Percentiles rank a stretch among this genome's conserved stretches.
phyloP scores from a whole-genome alignment of 2,888 invertebrate genomes.

The Listrodromus nycthemerus region DNA sequence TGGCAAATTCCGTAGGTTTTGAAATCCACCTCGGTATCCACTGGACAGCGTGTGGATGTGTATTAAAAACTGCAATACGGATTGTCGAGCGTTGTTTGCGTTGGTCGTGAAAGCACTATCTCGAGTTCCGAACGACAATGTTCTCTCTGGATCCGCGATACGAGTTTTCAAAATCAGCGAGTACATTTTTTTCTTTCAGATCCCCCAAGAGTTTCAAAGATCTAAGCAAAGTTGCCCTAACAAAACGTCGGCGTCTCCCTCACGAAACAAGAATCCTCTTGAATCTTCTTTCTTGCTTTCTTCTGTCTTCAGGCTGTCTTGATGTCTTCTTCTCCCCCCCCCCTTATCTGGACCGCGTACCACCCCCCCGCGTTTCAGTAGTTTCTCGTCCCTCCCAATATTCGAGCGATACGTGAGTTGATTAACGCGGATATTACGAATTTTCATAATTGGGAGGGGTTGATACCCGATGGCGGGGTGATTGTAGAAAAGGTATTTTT shows the following conservation, averaged over 20 bases:
- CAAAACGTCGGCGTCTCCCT: conserved; percentile 57
- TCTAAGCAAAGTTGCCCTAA: conserved; percentile 67
- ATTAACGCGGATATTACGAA: conserved; percentile 6
- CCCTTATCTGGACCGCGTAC: conserved; percentile 62
- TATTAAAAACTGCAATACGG: conserved; percentile 35
- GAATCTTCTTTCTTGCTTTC: conserved; percentile 84
- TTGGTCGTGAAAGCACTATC: conserved; percentile 41
- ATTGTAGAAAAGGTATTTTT: neutral
- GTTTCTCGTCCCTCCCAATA: conserved; percentile 50
- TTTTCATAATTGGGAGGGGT: neutral
- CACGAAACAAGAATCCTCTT: conserved; percentile 77
- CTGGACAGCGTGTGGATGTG: conserved; percentile 22
- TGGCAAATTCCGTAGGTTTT: conserved; percentile 35
- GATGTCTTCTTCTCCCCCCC: conserved; percentile 83
- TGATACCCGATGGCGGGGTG: neutral
- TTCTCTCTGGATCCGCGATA: conserved; percentile 26
- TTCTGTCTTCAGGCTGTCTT: conserved; percentile 84
- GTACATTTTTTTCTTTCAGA: conserved; percentile 27
- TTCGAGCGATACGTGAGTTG: neutral
- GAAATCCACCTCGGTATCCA: conserved; percentile 43
- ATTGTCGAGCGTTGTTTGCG: conserved; percentile 30
- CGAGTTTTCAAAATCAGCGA: conserved; percentile 44
- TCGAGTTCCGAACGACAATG: conserved; percentile 35
- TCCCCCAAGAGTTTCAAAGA: conserved; percentile 47
- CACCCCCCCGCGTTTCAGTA: conserved; percentile 48